Evolutionary conservation across 1,140 invertebrate genomes (phyloP).

Genomic region (Melipona quadrifasciata): DNA sequence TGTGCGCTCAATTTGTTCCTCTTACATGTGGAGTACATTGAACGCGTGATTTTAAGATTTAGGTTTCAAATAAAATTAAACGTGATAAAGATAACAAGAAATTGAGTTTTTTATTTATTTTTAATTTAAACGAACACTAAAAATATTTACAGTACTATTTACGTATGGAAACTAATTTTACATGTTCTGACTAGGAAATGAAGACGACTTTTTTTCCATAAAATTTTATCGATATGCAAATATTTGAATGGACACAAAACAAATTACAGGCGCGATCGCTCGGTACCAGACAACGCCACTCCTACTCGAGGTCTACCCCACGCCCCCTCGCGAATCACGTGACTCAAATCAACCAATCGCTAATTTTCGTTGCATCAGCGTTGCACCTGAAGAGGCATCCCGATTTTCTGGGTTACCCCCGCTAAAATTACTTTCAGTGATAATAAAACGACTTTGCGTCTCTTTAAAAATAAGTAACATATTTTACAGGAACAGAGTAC

Average conservation of each 20-base stretch:
- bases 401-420: too few relatives aligned
- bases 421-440: too few relatives aligned
- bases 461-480: not conserved
- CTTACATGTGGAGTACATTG: rapidly evolving
- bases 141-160: not conserved
- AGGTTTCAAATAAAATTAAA: not conserved
- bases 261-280: too few relatives aligned
- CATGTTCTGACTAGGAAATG: not conserved
- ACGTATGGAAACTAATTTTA: not conserved
- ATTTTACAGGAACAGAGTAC: not conserved
- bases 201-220: too few relatives aligned
- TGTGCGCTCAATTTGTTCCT: not conserved
- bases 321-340: too few relatives aligned
- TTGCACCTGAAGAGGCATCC: too few relatives aligned
- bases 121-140: not conserved
- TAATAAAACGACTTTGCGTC: not conserved
- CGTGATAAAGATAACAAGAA: not conserved
- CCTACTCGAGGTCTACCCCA: too few relatives aligned
- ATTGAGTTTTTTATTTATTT: not conserved
- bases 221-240: too few relatives aligned
- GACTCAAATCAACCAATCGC: too few relatives aligned
- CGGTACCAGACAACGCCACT: too few relatives aligned
- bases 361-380: too few relatives aligned
- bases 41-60: not conserved
- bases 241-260: too few relatives aligned